These are phyloP conservation scores for Alexandromys fortis DNA, from an alignment of 2,113 vertebrate species.

Conservation along the genomic window DNA sequence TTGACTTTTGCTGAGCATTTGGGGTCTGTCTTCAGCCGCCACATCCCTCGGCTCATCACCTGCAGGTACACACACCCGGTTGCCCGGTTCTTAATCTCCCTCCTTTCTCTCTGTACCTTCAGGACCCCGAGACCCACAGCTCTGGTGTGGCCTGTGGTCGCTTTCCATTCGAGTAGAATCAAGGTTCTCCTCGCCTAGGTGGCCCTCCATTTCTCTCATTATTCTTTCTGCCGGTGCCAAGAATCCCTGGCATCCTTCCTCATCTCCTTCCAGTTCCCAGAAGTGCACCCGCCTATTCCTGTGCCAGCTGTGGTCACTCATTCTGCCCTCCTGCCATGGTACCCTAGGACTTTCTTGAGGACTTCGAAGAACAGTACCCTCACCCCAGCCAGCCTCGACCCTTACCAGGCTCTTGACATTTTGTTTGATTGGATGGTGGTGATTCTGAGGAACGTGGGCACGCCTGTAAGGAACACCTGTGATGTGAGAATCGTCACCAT, in stretches of 20 bases:
- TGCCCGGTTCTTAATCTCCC: background rate
- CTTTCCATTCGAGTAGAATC: background rate
- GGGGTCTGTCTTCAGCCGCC: background rate
- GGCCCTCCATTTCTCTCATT: background rate
- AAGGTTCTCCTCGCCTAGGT: background rate
- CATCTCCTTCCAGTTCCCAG: background rate
- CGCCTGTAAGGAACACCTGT: background rate
- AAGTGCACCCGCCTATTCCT: no score
- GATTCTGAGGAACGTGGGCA: background rate
- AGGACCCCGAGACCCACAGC: background rate
- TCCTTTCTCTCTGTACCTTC: background rate
- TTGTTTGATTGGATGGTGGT: background rate
- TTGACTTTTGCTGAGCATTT: background rate
- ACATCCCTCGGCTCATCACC: background rate
- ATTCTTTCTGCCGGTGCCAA: background rate
- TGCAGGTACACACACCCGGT: background rate
- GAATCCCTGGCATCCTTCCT: background rate
- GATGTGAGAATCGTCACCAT: background rate
- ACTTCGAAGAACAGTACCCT: conserved; percentile 7
- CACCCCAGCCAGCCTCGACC: no score
- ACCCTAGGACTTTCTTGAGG: background rate
- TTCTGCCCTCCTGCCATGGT: background rate
- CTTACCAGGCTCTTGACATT: background rate
- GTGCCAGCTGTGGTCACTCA: background rate
- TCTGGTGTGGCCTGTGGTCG: background rate